Percentiles rank a stretch among this genome's conserved stretches.
Conservation (phyloP, 2,888 invertebrate species). For the Diogma glabrata region DNA sequence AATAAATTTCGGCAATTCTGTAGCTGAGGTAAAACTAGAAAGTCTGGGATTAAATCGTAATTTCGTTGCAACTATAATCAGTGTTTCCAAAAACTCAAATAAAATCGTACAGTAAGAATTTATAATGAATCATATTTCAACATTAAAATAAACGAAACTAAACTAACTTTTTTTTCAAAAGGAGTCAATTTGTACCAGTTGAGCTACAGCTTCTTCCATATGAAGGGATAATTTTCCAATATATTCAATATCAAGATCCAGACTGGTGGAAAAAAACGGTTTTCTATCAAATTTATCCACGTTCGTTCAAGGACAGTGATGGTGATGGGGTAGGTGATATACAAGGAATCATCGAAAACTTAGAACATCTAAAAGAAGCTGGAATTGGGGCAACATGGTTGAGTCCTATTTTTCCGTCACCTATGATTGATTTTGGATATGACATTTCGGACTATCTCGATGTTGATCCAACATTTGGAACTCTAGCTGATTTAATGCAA, state of each 20-base stretch:
- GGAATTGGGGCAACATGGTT: constrained; percentile 58
- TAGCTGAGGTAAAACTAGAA: too few species aligned
- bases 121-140: not conserved
- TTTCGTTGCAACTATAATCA: too few species aligned
- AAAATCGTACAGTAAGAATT: not conserved
- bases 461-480: constrained; percentile 59
- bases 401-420: constrained; percentile 50
- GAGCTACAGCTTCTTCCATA: not conserved
- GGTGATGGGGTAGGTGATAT: constrained; percentile 68
- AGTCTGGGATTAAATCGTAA: too few species aligned
- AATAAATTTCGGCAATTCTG: not conserved
- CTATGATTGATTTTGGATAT: constrained; percentile 68
- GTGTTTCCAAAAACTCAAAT: too few species aligned
- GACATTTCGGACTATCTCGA: constrained; percentile 58
- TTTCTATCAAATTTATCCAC: constrained; percentile 66
- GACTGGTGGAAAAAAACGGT: constrained; percentile 68
- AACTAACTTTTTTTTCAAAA: too few species aligned
- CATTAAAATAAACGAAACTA: too few species aligned
- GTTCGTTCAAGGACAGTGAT: constrained; percentile 62
- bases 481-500: constrained; percentile 54
- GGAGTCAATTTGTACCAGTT: not conserved
- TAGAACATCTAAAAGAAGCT: constrained; percentile 53
- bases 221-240: not conserved
- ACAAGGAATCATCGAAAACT: constrained; percentile 42
- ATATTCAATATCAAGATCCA: not conserved